Evolutionary conservation across 2,888 invertebrate species (phyloP), one percentile per base, ranked within the genome.

Genomic region (Ochlodes sylvanus): DNA sequence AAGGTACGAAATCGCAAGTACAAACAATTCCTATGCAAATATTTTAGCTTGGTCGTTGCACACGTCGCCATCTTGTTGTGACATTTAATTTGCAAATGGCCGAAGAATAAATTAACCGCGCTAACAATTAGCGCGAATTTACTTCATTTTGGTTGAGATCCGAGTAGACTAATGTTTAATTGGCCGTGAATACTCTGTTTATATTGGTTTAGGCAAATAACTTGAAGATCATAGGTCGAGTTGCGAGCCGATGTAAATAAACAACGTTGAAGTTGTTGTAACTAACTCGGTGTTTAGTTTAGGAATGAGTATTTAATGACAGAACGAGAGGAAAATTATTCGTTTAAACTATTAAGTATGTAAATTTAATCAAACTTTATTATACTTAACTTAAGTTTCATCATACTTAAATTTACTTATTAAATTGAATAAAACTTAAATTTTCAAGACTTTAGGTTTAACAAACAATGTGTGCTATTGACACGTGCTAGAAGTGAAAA

Each of bases 41-140:
- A 55, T 55, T 44, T 54, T 61, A 55, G 38, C 15, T 34, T 34
- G 55, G 55, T 34, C 61, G 21, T 21, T 67, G 67, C 67, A 67
- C 42, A 47, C 55, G 14, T 54, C 44, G 67, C 67, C 67, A 67
- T 67, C 67, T 67, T 67, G 66, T 66, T 55, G 42, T 67, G 61
- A 55, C 67, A 67, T 67, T 67, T 66, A 66, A 66, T 60, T 66
- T 66, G 66, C 66, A 66, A 66, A 66, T 66, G 66, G 66, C 42
- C 32, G 52, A 52, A 52, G 58, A 60, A 66, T 66, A 57, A 66
- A 61, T 66, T 66, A 60, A 52, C 60, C 32, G n/a, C 60, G 52
- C 15, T 32, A 60, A 60, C 66, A 60, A 54, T 60, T 54, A 52
- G 7, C 17, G 17, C 7, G 21, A 57, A 21, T 27, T 15, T n/a